A percentile compares a stretch with the other conserved stretches of the same genome.
These are phyloP conservation scores for Pandion haliaetus DNA, from an alignment of 2,113 vertebrate genomes.

Conservation along the genomic window DNA sequence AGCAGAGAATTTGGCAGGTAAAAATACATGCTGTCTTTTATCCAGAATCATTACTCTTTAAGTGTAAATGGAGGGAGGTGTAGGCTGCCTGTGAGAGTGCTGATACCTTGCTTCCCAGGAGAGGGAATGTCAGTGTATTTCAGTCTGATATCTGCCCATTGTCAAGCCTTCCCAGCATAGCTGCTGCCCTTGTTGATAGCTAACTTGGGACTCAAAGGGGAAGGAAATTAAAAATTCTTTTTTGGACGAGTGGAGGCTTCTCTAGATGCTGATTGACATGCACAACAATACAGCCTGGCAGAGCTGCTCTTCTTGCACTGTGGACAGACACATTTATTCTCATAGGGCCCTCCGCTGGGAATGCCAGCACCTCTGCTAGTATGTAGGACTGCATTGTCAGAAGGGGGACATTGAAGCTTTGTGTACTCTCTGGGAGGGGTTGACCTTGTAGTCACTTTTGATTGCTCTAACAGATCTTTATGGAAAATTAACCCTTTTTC, in stretches of 20 bases:
- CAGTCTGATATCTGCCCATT: not conserved
- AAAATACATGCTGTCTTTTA: not conserved
- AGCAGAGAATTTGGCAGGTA: constrained; percentile 56
- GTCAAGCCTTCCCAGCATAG: not conserved
- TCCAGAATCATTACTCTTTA: not conserved
- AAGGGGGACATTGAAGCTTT: not conserved
- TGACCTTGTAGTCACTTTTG: not conserved
- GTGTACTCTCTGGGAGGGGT: not conserved
- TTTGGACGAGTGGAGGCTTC: not conserved
- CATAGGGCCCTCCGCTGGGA: not conserved
- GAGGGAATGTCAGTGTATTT: not conserved
- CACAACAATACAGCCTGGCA: not conserved
- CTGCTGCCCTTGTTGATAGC: not conserved
- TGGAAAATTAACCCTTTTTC: not conserved
- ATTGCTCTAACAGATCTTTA: not conserved
- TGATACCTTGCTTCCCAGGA: not conserved
- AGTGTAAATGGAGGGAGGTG: not conserved
- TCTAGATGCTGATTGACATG: not conserved
- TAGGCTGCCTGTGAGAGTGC: not conserved
- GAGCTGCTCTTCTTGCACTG: not conserved
- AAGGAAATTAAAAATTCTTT: not conserved
- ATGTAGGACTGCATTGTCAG: not conserved
- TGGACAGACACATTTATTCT: not conserved
- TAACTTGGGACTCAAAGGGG: not conserved
- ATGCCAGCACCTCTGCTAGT: not conserved